These are phyloP conservation scores for Phrixothrix hirtus DNA, from an alignment of 2,888 invertebrate genomes.

Conservation along the genomic window DNA sequence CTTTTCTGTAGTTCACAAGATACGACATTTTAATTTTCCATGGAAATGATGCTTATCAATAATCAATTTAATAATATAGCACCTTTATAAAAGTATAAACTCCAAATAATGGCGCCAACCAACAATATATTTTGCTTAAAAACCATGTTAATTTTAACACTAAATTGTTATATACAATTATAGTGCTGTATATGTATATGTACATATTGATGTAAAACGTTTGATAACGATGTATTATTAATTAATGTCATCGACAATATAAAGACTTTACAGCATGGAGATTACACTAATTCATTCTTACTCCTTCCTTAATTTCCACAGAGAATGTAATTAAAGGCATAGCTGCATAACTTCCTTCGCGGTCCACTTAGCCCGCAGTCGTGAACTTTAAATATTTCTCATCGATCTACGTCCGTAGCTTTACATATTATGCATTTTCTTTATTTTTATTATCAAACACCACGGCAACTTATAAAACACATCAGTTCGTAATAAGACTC, in stretches of 20 bases:
- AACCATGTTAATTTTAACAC: too few relatives aligned
- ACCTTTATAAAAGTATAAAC: too few relatives aligned
- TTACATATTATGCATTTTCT: background rate
- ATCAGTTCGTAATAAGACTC: background rate
- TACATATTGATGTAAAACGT: too few relatives aligned
- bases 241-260: constrained; percentile 14
- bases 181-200: too few relatives aligned
- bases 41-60: too few relatives aligned
- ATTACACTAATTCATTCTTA: constrained; percentile 17
- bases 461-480: background rate
- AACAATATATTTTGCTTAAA: too few relatives aligned
- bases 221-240: constrained; percentile 12
- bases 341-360: constrained; percentile 22
- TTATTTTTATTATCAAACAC: too few relatives aligned
- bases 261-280: constrained; percentile 16
- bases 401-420: constrained; percentile 14
- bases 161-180: too few relatives aligned
- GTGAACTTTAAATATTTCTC: constrained; percentile 21
- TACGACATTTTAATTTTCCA: too few relatives aligned
- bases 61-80: too few relatives aligned
- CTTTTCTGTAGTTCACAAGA: too few relatives aligned
- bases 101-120: too few relatives aligned
- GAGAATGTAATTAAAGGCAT: constrained; percentile 25
- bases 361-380: constrained; percentile 19
- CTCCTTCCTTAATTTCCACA: constrained; percentile 18